Percentiles rank a stretch among this genome's conserved stretches.
These are phyloP conservation scores for rat (Rattus norvegicus) DNA, from an alignment of 2,113 vertebrate species.

Conservation along the genomic window DNA sequence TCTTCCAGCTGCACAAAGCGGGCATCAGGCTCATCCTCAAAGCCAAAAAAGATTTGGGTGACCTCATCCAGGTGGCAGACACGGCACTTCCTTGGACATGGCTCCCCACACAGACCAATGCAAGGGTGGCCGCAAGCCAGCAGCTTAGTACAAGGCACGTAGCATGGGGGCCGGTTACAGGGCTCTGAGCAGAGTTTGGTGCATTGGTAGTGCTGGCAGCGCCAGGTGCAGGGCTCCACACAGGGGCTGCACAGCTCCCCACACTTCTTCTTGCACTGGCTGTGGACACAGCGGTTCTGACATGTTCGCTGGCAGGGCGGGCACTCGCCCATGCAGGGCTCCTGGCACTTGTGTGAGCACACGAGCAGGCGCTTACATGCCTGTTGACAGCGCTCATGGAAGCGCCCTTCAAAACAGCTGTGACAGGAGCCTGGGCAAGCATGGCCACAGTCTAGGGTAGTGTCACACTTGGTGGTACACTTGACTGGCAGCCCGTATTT, in stretches of 20 bases:
- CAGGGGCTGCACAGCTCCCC: slow-evolving; percentile 91
- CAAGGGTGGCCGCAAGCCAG: slow-evolving; percentile 92
- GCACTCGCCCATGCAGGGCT: slow-evolving; percentile 88
- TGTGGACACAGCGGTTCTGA: slow-evolving; percentile 94
- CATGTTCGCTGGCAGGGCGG: slow-evolving; percentile 45
- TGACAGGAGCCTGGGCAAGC: slow-evolving; percentile 90
- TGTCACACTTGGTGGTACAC: slow-evolving; percentile 86
- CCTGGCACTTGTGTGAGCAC: slow-evolving; percentile 92
- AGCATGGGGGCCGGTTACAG: slow-evolving; percentile 92
- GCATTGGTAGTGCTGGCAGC: slow-evolving; percentile 92
- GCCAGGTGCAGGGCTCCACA: slow-evolving; percentile 92
- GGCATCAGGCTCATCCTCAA: slow-evolving; percentile 91
- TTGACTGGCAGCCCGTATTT: slow-evolving; percentile 55
- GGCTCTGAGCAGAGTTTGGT: slow-evolving; percentile 93
- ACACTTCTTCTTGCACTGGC: slow-evolving; percentile 91
- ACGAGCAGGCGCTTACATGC: slow-evolving; percentile 89
- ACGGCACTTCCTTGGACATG: slow-evolving; percentile 93
- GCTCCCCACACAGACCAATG: slow-evolving; percentile 94
- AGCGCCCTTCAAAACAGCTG: slow-evolving; percentile 91
- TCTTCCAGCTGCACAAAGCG: slow-evolving; percentile 93
- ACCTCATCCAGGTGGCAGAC: slow-evolving; percentile 91
- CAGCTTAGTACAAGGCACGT: slow-evolving; percentile 86
- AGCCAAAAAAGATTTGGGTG: slow-evolving; percentile 94
- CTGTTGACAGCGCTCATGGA: slow-evolving; percentile 87
- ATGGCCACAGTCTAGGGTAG: slow-evolving; percentile 90